Conservation (phyloP, 2,888 invertebrate genomes). For the Ecdyonurus torrentis region DNA sequence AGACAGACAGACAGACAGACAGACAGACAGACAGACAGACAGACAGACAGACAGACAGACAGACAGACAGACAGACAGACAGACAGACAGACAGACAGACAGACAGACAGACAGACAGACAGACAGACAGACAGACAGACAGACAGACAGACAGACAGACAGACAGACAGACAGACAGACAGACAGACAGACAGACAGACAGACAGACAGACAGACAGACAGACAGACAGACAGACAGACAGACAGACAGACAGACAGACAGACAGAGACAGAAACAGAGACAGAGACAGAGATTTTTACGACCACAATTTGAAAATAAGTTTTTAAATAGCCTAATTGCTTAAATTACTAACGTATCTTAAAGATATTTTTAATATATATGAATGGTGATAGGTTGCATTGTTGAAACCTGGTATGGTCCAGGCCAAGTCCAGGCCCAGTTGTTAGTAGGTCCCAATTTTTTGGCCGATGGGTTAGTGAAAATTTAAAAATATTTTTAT, state of each 20-base stretch:
- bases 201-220: constrained; percentile 5
- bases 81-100: constrained; percentile 7
- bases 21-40: constrained; percentile 2
- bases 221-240: constrained; percentile 7
- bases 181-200: constrained; percentile 5
- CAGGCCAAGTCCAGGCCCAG: no score
- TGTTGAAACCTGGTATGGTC: no score
- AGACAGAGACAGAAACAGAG: constrained; percentile 3
- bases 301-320: no score
- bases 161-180: constrained; percentile 6
- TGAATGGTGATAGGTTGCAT: no score
- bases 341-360: no score
- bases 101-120: constrained; percentile 6
- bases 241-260: constrained; percentile 7
- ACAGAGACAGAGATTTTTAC: no score
- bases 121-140: constrained; percentile 4
- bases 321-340: no score
- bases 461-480: no score
- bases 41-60: constrained; percentile 6
- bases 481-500: no score
- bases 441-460: no score
- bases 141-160: constrained; percentile 5
- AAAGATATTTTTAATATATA: no score
- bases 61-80: constrained; percentile 7
- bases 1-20: constrained; percentile 7